Conservation (phyloP, 2,113 vertebrate species). For the Sebastes fasciatus region DNA sequence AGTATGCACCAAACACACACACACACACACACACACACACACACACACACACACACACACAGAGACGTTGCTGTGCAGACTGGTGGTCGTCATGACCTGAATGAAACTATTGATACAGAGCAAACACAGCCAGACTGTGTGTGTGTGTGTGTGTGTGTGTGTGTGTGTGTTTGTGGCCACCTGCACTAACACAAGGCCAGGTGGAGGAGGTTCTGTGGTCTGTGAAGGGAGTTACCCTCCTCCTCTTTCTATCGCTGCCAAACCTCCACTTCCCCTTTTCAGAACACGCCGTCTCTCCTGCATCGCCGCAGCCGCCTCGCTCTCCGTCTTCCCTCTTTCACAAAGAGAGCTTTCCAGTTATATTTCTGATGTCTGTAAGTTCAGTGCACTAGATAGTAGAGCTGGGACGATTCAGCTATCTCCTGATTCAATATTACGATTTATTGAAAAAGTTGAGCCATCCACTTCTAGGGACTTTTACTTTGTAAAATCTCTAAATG, state of each 20-base stretch:
- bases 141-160: conserved; percentile 27
- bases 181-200: conserved; percentile 67
- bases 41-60: conserved; percentile 34
- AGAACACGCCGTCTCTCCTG: not conserved
- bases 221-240: conserved; percentile 14
- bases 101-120: conserved; percentile 50
- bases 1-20: conserved; percentile 4
- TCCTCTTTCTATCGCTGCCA: conserved; percentile 33
- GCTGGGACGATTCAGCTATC: no score
- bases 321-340: not conserved
- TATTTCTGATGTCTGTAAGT: not conserved
- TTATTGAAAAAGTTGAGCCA: no score
- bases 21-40: conserved; percentile 15
- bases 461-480: no score
- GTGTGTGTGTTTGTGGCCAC: conserved; percentile 38
- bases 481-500: no score
- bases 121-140: conserved; percentile 40
- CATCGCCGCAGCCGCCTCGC: not conserved
- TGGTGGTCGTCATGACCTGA: conserved; percentile 22
- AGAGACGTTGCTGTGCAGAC: not conserved
- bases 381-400: not conserved
- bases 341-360: not conserved
- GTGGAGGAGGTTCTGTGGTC: conserved; percentile 39
- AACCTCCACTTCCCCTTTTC: conserved; percentile 49
- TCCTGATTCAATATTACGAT: no score